Base-by-base conservation (phyloP, 2,797 vertebrate species). In the Parambassis ranga region DNA sequence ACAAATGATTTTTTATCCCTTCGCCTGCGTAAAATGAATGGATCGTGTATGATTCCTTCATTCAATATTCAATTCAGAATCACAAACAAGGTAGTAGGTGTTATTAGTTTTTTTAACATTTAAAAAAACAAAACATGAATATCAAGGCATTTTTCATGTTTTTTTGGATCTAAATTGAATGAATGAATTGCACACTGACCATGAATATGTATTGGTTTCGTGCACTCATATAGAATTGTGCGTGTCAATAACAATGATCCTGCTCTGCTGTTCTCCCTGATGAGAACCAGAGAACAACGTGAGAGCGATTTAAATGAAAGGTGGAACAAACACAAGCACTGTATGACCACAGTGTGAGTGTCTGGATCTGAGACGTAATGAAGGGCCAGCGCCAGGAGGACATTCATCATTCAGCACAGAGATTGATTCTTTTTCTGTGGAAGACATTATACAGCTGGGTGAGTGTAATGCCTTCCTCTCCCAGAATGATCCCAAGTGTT, bases 291-390 rank as follows among this genome's bases (percentile, higher is more conserved):
- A 52, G 52, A 28, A 28, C 14, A 1, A 19, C 5, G 7, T 28
- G 27, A 30, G 3, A 44, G 9, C 1, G 10, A n/a, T 59, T 64
- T 32, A 47, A 51, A 59, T 11, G 7, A 76, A 63, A 46, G 59
- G 73, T 67, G 57, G 65, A 50, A 43, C 26, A 78, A 50, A 39
- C 20, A 76, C 55, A 60, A 42, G 33, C 52, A 71, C 43, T 41
- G 10, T 16, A 50, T 49, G 58, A 55, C 36, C 49, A 65, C 20
- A n/a, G 39, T 31, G 32, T 41, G 41, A 71, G 31, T 10, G 24
- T 48, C 61, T 26, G 56, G 52, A 42, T 43, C 11, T 31, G 55
- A 63, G 26, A 41, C 44, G n/a, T 47, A 30, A 63, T 42, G 22
- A 44, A 66, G 56, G 56, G 56, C 26, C n/a, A 27, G 28, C 5